phyloP scores from a whole-genome alignment of 1,140 invertebrate species.

The Camponotus floridanus region DNA sequence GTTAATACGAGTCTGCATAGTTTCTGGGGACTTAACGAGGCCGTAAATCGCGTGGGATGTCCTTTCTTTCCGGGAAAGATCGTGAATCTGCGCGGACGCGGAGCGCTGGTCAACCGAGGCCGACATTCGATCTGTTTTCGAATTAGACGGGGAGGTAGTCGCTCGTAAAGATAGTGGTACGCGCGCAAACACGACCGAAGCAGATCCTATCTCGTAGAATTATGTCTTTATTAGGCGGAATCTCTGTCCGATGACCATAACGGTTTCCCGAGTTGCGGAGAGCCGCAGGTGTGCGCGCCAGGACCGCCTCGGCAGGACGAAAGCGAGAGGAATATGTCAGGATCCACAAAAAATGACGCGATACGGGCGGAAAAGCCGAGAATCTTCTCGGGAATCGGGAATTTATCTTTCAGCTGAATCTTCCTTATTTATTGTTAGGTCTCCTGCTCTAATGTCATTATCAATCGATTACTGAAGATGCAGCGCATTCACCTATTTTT shows the following conservation, averaged over 20 bases:
- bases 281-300: conserved; percentile 71
- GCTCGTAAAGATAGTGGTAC: conserved; percentile 73
- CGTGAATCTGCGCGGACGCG: conserved; percentile 55
- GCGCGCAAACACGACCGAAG: conserved; percentile 64
- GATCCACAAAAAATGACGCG: conserved; percentile 29
- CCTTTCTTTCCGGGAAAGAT: conserved; percentile 66
- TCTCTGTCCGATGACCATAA: conserved; percentile 79
- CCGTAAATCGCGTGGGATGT: conserved; percentile 62
- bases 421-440: background rate
- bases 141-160: conserved; percentile 71
- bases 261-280: conserved; percentile 69
- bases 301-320: conserved; percentile 34
- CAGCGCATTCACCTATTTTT: background rate
- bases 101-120: conserved; percentile 2
- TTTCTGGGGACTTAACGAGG: conserved; percentile 64
- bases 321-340: conserved; percentile 29
- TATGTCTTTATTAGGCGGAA: conserved; percentile 84
- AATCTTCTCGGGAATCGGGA: background rate
- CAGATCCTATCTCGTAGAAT: conserved; percentile 82
- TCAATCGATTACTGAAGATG: background rate
- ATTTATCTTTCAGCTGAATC: conserved; percentile 26
- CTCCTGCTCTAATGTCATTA: background rate
- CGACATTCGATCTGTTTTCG: conserved; percentile 77
- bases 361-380: conserved; percentile 21
- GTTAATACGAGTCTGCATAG: conserved; percentile 39